phyloP scores from a whole-genome alignment of 2,113 vertebrate genomes.

The Narcine bancroftii region DNA sequence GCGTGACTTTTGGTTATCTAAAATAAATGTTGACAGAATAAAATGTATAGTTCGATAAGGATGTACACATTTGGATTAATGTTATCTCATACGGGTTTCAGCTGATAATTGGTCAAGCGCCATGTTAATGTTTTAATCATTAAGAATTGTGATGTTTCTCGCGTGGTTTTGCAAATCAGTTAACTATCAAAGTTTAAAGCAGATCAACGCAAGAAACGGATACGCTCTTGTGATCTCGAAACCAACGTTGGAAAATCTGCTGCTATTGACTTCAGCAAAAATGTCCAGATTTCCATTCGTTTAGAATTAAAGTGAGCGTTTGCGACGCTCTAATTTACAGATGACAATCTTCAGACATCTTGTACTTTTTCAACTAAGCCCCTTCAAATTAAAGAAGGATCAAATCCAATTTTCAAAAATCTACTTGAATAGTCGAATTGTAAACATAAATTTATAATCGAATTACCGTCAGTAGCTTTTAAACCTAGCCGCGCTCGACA shows the following conservation, averaged over 20 bases:
- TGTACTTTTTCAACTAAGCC: not conserved
- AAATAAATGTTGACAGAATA: not conserved
- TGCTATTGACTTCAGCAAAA: not conserved
- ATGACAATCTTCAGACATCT: not conserved
- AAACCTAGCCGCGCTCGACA: not conserved
- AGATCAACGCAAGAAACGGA: too few species aligned
- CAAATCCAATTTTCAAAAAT: not conserved
- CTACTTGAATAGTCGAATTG: not conserved
- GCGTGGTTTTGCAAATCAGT: not conserved
- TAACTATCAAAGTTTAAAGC: not conserved
- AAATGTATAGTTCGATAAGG: not conserved
- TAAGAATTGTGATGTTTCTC: not conserved
- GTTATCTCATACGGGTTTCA: not conserved
- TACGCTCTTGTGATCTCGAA: not conserved
- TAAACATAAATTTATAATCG: not conserved
- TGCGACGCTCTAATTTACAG: not conserved
- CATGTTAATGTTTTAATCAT: not conserved
- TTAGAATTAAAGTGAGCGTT: not conserved
- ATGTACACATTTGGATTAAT: not conserved
- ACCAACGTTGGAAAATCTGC: not conserved
- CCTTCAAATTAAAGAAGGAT: not conserved
- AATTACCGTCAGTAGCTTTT: not conserved
- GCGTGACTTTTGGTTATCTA: not conserved
- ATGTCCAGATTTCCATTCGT: not conserved
- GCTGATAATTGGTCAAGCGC: not conserved